Evolutionary conservation across 2,888 invertebrate genomes (phyloP).

Genomic region (Drosophila helvetica): DNA sequence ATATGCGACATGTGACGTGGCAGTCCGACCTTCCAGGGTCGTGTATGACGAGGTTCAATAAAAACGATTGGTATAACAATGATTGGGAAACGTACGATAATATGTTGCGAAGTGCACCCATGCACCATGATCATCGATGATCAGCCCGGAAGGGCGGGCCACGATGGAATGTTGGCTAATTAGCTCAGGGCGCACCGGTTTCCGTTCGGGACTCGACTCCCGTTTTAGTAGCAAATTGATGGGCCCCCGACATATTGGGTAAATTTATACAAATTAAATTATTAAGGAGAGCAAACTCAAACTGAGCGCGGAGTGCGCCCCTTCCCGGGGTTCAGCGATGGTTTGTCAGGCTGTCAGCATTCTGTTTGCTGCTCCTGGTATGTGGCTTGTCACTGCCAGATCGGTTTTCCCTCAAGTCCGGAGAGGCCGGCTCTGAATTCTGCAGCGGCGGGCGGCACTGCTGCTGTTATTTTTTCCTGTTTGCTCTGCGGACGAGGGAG

Average conservation of each 20-base stretch:
- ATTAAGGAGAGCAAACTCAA: constrained; percentile 52
- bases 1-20: too few species aligned
- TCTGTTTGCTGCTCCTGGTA: constrained; percentile 43
- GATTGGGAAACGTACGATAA: background rate
- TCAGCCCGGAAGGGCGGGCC: constrained; percentile 16
- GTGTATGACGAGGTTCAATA: too few species aligned
- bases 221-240: constrained; percentile 52
- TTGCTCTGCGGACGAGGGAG: constrained; percentile 31
- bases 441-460: constrained; percentile 27
- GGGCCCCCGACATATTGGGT: constrained; percentile 68
- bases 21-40: too few species aligned
- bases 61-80: too few species aligned
- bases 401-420: constrained; percentile 38
- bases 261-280: constrained; percentile 78
- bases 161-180: constrained; percentile 48
- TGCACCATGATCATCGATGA: too few species aligned
- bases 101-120: background rate
- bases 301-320: background rate
- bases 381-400: constrained; percentile 73
- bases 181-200: constrained; percentile 23
- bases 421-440: constrained; percentile 9
- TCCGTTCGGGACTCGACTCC: constrained; percentile 28
- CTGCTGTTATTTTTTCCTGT: constrained; percentile 20
- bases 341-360: constrained; percentile 53
- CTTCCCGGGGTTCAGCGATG: constrained; percentile 25